Evolutionary conservation across 2,113 vertebrate species (phyloP), one percentile per base, ranked within the genome.

Genomic region (Saccopteryx bilineata): DNA sequence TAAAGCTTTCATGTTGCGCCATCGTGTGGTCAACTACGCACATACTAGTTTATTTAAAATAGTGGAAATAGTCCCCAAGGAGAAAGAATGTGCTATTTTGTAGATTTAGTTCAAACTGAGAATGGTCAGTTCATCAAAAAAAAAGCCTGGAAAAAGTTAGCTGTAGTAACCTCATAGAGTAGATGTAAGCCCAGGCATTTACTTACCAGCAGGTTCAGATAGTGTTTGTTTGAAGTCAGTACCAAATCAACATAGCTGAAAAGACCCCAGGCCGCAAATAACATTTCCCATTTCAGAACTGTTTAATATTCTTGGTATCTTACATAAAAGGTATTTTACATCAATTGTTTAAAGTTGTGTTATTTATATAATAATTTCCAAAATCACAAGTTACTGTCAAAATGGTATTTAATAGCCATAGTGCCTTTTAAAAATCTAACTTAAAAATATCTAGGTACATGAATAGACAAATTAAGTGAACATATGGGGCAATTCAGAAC

Each of bases 1-100:
- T 94, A 96, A 46, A 15, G 5, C 33, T 89, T 97, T 97, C 97
- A 48, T 81, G 24, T 97, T 97, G 96, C 87, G 96, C 98, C 98
- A 92, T 94, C 97, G 60, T 94, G 98, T 97, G 98, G 97, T 80
- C 18, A 76, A 0, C 1, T 0, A 71, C 52, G 18, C 50, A 66
- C 65, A 92, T 39, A 18, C 0, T 89, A 33, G 17, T 33, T 91
- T 48, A 69, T 86, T 80, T 72, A 31, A 96, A 93, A 74, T 9
- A 3, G 2, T 58, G 23, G 31, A 10, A 33, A 31, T 81, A 80
- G 28, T 31, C n/a, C 28, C 24, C 0, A n/a, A 31, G 24, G 31
- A 88, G 11, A 46, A 19, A 26, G 24, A 85, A 72, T 4, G 23
- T n/a, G 26, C 17, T 74, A 6, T 80, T 93, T 91, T 28, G 24